Evolutionary conservation across 2,797 vertebrate species (phyloP), one percentile per base, ranked within the genome.

Genomic region (Urosaurus nigricauda): DNA sequence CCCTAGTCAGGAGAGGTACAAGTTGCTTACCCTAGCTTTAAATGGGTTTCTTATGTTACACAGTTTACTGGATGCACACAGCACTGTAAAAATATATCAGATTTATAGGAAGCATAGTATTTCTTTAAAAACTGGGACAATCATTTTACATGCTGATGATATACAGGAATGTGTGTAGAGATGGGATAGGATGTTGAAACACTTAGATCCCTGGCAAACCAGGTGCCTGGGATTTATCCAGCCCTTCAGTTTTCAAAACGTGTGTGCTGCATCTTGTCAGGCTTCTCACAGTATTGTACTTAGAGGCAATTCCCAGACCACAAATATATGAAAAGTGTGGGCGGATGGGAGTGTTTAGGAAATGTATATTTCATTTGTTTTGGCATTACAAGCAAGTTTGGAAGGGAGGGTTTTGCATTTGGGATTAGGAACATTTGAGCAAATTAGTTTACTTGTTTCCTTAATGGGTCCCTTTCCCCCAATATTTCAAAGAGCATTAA

Each of bases 391-490:
- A 89, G 32, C 11, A 4, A 56, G 40, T 53, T 58, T 58, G 63
- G n/a, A 53, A 37, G 29, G 83, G 14, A 5, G 35, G 9, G 26
- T 47, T 87, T 87, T 92, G n/a, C 84, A 70, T 56, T 37, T 71
- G 75, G n/a, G 85, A 83, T 79, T 83, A 43, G 32, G 88, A 81
- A 14, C 21, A 77, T 87, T 53, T 29, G 82, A 7, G 2, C 19
- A 2, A 32, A 74, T 88, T 43, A 63, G 79, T 74, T 84, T 79
- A 1, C 0, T 14, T 60, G 43, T n/a, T 58, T 3, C 0, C 51
- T 84, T 92, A 84, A 13, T 47, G 53, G 78, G 26, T 84, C 83
- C 60, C 86, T 68, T 77, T 26, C 40, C 79, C 58, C 79, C 83
- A 74, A 71, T 84, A 73, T 84, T 86, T 90, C 56, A 32, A 51